Base-by-base conservation (phyloP, 2,888 invertebrate genomes). In the Seira ritae region DNA sequence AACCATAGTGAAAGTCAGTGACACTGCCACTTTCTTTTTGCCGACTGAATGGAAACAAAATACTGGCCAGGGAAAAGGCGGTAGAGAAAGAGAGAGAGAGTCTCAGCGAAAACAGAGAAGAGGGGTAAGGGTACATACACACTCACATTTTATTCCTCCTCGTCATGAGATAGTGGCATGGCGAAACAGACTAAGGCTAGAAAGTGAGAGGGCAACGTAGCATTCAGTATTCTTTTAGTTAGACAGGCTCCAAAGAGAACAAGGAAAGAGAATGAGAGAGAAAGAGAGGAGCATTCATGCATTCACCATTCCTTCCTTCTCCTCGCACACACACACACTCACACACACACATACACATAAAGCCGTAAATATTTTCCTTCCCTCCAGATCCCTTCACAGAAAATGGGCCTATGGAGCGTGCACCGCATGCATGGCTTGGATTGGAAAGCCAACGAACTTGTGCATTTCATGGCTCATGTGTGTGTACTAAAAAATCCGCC, bases 11-110 rank as follows among this genome's bases (percentile, higher is more conserved):
- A 50, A 50, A 78, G 62, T 66, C 31, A 73, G 74, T 74, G 65
- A 75, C 75, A 70, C 75, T 31, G 70, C 75, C 80, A 81, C 80
- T 81, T 75, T 75, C 80, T 50, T 71, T 81, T 71, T 70, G 71
- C 70, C 80, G 71, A 81, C 80, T 81, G 74, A 69, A 70, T 42
- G 15, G 73, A 55, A 67, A 74, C 23, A 19, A 81, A 75, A 60
- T 24, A 12, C 22, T 70, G 80, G 70, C 37, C 75, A 65, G 80
- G 23, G 70, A 81, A 80, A 81, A 81, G 75, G 80, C 80, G 80
- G 80, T 75, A 81, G 75, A 24, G 22, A 17, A 24, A 22, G 20
- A 72, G 37, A 15, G 8, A 42, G 69, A 60, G 50, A n/a, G n/a
- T n/a, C n/a, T 23, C 19, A 62, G 73, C 19, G 68, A 66, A 68